Conservation (phyloP, 2,113 vertebrate genomes). For the Heterotilapia buettikoferi region DNA sequence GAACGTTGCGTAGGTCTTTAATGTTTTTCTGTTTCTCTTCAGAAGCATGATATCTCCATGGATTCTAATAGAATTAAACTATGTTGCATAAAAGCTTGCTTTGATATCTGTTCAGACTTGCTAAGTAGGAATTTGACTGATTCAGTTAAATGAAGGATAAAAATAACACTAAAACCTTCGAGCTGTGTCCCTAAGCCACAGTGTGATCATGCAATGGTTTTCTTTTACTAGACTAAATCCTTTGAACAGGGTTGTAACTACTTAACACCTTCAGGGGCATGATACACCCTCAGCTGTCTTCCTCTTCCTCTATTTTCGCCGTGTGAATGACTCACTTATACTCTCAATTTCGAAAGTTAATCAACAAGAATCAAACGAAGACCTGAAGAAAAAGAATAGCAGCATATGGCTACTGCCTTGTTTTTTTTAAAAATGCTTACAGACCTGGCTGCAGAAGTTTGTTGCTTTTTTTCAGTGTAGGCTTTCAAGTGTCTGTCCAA, state of each 20-base stretch:
- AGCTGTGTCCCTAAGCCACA: not conserved
- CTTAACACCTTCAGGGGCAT: conserved; percentile 21
- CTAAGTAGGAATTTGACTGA: not conserved
- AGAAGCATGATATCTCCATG: not conserved
- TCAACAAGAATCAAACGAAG: conserved; percentile 10
- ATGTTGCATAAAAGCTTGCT: not conserved
- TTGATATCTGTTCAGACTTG: not conserved
- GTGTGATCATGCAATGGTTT: not conserved
- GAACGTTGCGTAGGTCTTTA: not conserved
- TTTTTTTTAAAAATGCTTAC: not conserved
- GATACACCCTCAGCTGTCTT: conserved; percentile 1
- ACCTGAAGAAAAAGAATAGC: conserved; percentile 12
- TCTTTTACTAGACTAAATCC: not conserved
- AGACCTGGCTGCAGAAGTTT: not conserved
- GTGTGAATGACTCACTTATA: conserved; percentile 34
- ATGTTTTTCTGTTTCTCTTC: not conserved
- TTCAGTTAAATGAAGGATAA: not conserved
- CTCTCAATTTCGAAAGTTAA: conserved; percentile 43
- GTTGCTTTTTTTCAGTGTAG: not conserved
- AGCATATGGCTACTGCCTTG: conserved; percentile 29
- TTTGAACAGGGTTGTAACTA: not conserved
- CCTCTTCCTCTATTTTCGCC: conserved; percentile 11
- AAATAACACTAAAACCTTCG: not conserved
- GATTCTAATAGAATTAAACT: not conserved
- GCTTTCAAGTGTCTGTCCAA: not conserved